Evolutionary conservation across 2,113 vertebrate genomes (phyloP).

Genomic region (Alethe castanea): DNA sequence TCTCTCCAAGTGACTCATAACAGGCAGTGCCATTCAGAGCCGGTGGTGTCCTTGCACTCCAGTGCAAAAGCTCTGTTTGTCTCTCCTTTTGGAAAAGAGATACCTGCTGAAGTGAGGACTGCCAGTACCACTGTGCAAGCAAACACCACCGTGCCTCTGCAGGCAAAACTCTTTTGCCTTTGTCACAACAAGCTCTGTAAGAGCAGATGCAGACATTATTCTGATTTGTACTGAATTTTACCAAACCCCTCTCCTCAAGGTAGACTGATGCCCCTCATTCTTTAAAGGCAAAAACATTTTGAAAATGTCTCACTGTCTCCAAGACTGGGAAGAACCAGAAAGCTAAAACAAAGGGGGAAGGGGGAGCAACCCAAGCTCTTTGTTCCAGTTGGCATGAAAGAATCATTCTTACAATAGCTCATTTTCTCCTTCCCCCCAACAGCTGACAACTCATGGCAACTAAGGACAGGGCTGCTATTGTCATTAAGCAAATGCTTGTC

Average conservation of each 20-base stretch:
- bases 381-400: constrained; percentile 60
- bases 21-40: not conserved
- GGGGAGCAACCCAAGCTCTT: constrained; percentile 42
- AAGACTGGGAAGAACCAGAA: constrained; percentile 47
- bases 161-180: not conserved
- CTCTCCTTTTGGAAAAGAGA: not conserved
- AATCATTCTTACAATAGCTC: constrained; percentile 59
- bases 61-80: not conserved
- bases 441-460: constrained; percentile 62
- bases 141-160: not conserved
- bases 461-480: constrained; percentile 68
- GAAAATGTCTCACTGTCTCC: not conserved
- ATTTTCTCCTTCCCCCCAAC: constrained; percentile 59
- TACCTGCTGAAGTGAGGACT: not conserved
- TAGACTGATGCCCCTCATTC: not conserved
- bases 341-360: constrained; percentile 53
- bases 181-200: not conserved
- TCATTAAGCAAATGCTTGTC: constrained; percentile 49
- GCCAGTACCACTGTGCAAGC: not conserved
- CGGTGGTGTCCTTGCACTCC: not conserved
- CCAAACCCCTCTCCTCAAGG: not conserved
- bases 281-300: constrained; percentile 1
- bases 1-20: not conserved
- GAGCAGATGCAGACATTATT: not conserved
- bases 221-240: not conserved